phyloP scores from a whole-genome alignment of 2,888 invertebrate species.

The Perizoma affinitatum region DNA sequence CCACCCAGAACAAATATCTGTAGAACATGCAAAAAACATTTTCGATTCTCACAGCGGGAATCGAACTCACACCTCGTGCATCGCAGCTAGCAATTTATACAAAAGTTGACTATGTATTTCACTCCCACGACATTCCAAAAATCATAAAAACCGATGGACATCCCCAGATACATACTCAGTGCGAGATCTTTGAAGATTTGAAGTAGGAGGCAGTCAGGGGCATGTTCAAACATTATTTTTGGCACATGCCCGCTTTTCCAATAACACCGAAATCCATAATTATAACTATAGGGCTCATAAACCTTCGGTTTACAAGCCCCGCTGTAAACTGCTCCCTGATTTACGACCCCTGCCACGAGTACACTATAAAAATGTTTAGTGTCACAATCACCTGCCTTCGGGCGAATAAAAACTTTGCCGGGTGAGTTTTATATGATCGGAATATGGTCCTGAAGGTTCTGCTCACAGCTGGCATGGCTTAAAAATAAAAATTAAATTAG shows the following conservation, averaged over 20 bases:
- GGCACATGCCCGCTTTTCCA: conserved; percentile 28
- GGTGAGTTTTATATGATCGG: conserved; percentile 38
- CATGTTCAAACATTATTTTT: conserved; percentile 9
- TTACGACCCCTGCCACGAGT: conserved; percentile 53
- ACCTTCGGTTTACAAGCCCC: conserved; percentile 50
- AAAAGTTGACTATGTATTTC: too few relatives aligned
- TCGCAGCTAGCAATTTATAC: too few relatives aligned
- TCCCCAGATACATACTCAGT: too few relatives aligned
- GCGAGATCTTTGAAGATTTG: too few relatives aligned
- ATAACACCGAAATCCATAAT: conserved; percentile 28
- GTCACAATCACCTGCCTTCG: conserved; percentile 54
- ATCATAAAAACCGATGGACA: too few relatives aligned
- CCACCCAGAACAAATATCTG: too few relatives aligned
- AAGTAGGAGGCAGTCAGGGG: too few relatives aligned
- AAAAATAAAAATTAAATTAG: too few relatives aligned
- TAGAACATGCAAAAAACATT: too few relatives aligned
- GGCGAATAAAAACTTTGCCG: conserved; percentile 39
- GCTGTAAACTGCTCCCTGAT: conserved; percentile 64
- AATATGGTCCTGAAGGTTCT: conserved; percentile 33
- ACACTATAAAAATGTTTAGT: conserved; percentile 65
- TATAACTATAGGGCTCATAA: conserved; percentile 42
- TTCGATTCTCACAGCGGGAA: too few relatives aligned
- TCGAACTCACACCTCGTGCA: too few relatives aligned
- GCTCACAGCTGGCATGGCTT: conserved; percentile 26
- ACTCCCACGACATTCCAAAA: too few relatives aligned